Conservation (phyloP, 2,113 vertebrate species). For the Cyrtonyx montezumae region DNA sequence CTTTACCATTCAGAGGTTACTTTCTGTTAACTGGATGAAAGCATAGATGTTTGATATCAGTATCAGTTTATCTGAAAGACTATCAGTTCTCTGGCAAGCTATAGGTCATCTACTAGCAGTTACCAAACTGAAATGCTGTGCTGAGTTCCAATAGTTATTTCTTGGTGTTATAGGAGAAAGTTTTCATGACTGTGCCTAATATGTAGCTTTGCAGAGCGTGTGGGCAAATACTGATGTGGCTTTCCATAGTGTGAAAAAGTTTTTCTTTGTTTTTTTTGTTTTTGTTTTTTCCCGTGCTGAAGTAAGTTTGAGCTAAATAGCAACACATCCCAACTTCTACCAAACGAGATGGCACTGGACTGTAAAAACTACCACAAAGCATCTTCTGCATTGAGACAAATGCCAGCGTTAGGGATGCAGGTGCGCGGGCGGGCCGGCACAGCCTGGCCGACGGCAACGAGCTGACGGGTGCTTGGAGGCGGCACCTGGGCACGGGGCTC, state of each 20-base stretch:
- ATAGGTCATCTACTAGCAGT: not conserved
- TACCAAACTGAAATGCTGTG: not conserved
- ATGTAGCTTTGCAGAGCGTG: slow-evolving; percentile 40
- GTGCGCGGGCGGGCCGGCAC: not conserved
- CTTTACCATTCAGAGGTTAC: not conserved
- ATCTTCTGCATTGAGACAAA: not conserved
- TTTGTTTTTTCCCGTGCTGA: not conserved
- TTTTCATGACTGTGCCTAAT: slow-evolving; percentile 34
- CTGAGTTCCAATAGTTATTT: slow-evolving; percentile 22
- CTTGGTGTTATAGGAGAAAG: not conserved
- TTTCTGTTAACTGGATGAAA: not conserved
- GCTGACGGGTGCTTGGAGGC: not conserved
- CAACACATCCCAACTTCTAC: not conserved
- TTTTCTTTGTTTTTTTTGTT: not conserved
- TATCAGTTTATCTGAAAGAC: not conserved
- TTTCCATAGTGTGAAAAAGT: slow-evolving; percentile 32
- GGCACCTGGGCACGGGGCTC: not conserved
- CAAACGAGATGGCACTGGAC: not conserved
- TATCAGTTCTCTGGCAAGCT: not conserved
- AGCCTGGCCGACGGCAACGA: no score
- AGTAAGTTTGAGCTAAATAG: slow-evolving; percentile 32
- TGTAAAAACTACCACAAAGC: not conserved
- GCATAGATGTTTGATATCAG: not conserved
- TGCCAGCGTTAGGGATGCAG: rapidly evolving
- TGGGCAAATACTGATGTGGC: slow-evolving; percentile 44